Base-by-base conservation (phyloP, 2,797 vertebrate species). In the Tinamus major region DNA sequence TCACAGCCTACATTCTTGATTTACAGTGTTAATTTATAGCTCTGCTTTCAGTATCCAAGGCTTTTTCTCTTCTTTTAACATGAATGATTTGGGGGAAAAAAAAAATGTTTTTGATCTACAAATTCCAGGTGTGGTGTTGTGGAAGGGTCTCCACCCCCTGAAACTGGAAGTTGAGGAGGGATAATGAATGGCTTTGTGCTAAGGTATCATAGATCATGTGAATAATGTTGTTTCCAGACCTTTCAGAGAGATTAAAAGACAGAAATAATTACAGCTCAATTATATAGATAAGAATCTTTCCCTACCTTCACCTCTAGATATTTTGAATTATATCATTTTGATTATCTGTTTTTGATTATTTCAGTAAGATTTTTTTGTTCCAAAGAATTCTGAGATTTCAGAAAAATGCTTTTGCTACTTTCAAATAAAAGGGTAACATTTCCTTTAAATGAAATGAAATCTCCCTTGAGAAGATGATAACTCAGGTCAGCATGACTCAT, bases 381-480 rank as follows among this genome's bases (percentile, higher is more conserved):
- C 79, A 82, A 89, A 85, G 56, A 89, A 91, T 71, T 75, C 75
- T 87, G 51, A 79, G 41, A 18, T 39, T 8, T 62, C 27, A 79
- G 56, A 85, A 82, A 94, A 85, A 8, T 26, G 49, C 39, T 64
- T 3, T 6, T 64, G 31, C 69, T 82, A 4, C 75, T 89, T 74
- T 87, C 68, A 61, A 87, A 70, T 6, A 27, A 53, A 51, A 53
- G 0, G 2, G 48, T 82, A 90, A 89, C 4, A 9, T 92, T 92
- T 93, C 89, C 64, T 89, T 27, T 75, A 79, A 92, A 77, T 53
- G n/a, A 83, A 94, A 81, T 41, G 29, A 89, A 68, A 93, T 92
- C 89, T 91, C 87, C 91, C 91, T 68, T 11, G 87, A 93, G 82
- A 85, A 91, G 58, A 51, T 64, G 79, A 82, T 14, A 89, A 49